Evolutionary conservation across 1,140 invertebrate genomes (phyloP).

Genomic region (Trichoplusia ni): DNA sequence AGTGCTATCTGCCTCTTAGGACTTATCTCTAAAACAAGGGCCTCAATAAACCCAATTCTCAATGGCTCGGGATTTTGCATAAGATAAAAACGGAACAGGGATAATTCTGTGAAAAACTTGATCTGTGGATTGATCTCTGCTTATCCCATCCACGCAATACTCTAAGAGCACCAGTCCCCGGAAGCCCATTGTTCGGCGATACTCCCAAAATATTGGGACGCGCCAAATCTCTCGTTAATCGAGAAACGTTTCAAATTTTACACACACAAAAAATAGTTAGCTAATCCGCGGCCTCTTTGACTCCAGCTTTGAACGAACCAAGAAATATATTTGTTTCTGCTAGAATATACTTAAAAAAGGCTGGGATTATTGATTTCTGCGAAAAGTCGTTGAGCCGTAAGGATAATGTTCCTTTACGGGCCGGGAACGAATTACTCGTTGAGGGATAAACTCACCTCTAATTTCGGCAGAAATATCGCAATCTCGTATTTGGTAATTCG

Average conservation of each 20-base stretch:
- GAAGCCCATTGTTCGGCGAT: slow-evolving; percentile 71
- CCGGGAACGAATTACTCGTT: slow-evolving; percentile 72
- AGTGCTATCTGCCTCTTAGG: background rate
- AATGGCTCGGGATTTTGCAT: slow-evolving; percentile 7
- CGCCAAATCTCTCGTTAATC: slow-evolving; percentile 74
- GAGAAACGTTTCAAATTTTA: slow-evolving; percentile 72
- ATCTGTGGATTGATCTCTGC: slow-evolving; percentile 44
- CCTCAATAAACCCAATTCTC: background rate
- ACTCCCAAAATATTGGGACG: slow-evolving; percentile 57
- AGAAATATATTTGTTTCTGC: slow-evolving; percentile 69
- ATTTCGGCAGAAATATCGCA: slow-evolving; percentile 65
- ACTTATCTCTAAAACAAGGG: slow-evolving; percentile 13
- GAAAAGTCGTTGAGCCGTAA: slow-evolving; percentile 65
- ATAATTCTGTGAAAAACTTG: slow-evolving; percentile 55
- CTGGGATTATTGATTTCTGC: slow-evolving; percentile 74
- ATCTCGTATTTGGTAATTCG: slow-evolving; percentile 62
- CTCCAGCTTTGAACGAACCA: slow-evolving; percentile 50
- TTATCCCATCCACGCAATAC: slow-evolving; percentile 58
- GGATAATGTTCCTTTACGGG: slow-evolving; percentile 70
- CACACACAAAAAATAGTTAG: slow-evolving; percentile 63
- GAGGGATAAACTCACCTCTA: slow-evolving; percentile 72
- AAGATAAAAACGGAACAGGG: slow-evolving; percentile 31
- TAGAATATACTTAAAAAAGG: slow-evolving; percentile 69
- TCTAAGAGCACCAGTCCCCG: slow-evolving; percentile 58
- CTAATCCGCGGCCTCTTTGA: slow-evolving; percentile 77